phyloP scores from a whole-genome alignment of 2,888 invertebrate genomes.

The Euspilapteryx auroguttella region DNA sequence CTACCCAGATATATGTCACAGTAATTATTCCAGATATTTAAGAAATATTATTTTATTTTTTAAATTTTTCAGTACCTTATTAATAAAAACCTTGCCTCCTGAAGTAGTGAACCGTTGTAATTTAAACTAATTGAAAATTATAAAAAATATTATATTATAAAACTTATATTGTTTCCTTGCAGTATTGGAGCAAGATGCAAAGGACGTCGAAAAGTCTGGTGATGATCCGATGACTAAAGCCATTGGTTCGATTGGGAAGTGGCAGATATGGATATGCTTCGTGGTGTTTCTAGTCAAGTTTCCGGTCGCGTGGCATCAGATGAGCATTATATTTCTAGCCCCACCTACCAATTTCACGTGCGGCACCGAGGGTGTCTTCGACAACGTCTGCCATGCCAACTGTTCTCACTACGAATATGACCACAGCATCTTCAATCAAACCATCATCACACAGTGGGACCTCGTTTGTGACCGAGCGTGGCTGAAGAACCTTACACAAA shows the following conservation, averaged over 20 bases:
- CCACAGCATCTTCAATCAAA: conserved; percentile 67
- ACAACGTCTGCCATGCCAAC: conserved; percentile 48
- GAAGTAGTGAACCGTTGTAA: too few relatives aligned
- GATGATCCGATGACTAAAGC: conserved; percentile 69
- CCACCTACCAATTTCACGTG: conserved; percentile 66
- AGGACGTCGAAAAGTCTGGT: conserved; percentile 21
- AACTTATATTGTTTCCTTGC: too few relatives aligned
- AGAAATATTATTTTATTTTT: too few relatives aligned
- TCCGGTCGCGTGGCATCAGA: conserved; percentile 80
- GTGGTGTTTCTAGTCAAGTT: conserved; percentile 74
- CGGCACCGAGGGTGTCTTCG: conserved; percentile 24
- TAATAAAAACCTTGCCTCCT: too few relatives aligned
- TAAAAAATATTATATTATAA: too few relatives aligned
- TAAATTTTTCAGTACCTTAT: too few relatives aligned
- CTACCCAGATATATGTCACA: too few relatives aligned
- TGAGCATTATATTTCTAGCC: conserved; percentile 76
- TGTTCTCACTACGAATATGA: conserved; percentile 65
- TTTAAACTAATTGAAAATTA: too few relatives aligned
- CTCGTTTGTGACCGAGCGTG: conserved; percentile 69
- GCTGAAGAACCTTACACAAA: conserved; percentile 74
- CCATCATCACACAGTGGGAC: conserved; percentile 76
- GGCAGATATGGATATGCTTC: conserved; percentile 73
- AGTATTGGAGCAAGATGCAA: conserved; percentile 41
- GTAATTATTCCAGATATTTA: too few relatives aligned
- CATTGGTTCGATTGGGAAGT: conserved; percentile 72